Percentiles rank a stretch among this genome's conserved stretches.
phyloP scores from a whole-genome alignment of 2,113 vertebrate species.

The Lucifuga dentata region DNA sequence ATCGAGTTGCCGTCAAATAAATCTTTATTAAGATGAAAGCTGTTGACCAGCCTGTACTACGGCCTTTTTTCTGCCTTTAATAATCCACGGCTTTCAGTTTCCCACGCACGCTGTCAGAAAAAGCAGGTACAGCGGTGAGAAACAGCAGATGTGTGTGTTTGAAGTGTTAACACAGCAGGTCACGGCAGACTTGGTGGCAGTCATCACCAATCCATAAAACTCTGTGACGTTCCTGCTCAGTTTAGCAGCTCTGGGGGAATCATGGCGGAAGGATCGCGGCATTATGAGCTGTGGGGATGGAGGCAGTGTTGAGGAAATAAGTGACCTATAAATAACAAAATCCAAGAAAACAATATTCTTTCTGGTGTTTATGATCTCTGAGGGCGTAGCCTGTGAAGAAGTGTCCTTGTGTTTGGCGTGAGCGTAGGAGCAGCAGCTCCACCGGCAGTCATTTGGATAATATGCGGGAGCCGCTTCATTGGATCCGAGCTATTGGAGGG shows the following conservation, averaged over 20 bases:
- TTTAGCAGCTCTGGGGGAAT: too few relatives aligned
- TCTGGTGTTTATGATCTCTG: constrained; percentile 38
- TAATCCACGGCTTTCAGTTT: constrained; percentile 56
- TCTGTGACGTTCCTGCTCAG: constrained; percentile 16
- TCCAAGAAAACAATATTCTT: constrained; percentile 18
- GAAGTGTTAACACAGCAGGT: constrained; percentile 42
- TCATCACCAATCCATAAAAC: constrained; percentile 38
- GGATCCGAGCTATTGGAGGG: constrained; percentile 48
- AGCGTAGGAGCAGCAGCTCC: constrained; percentile 12
- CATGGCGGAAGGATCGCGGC: constrained; percentile 12
- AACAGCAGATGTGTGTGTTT: constrained; percentile 13
- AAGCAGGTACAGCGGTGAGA: constrained; percentile 5
- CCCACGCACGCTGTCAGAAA: constrained; percentile 38
- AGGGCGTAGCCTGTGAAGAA: constrained; percentile 27
- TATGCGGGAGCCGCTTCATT: constrained; percentile 48
- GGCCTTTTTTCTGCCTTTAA: constrained; percentile 52
- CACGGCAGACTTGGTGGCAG: not conserved
- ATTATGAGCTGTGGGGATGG: constrained; percentile 23
- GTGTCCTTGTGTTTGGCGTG: constrained; percentile 27
- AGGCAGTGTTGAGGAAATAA: constrained; percentile 21
- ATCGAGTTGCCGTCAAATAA: constrained; percentile 54
- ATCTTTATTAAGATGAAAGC: constrained; percentile 59
- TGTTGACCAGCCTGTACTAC: constrained; percentile 31
- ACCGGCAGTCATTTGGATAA: constrained; percentile 47
- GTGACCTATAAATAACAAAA: constrained; percentile 35